Evolutionary conservation across 2,888 invertebrate genomes (phyloP).

Genomic region (Gerosis bhagava): DNA sequence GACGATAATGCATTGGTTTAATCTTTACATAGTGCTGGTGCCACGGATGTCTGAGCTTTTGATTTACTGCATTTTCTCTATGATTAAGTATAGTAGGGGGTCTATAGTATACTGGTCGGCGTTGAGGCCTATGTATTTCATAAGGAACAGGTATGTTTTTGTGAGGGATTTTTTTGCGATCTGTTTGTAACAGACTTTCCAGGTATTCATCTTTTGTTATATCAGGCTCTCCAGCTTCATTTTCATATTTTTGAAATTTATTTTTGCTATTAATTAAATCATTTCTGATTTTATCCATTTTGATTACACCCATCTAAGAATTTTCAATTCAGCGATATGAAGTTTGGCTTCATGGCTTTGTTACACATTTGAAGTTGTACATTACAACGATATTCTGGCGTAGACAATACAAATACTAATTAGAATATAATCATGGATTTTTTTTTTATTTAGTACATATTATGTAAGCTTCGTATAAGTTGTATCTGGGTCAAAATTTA

Average conservation of each 20-base stretch:
- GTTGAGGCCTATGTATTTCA: slow-evolving; percentile 65
- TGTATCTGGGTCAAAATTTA: too few relatives aligned
- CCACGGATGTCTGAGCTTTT: slow-evolving; percentile 68
- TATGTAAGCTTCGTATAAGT: too few relatives aligned
- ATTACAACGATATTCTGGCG: too few relatives aligned
- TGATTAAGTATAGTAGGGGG: slow-evolving; percentile 41
- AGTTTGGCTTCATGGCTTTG: too few relatives aligned
- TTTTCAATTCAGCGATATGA: too few relatives aligned
- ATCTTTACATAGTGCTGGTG: slow-evolving; percentile 68
- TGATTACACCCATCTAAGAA: too few relatives aligned
- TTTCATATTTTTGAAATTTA: slow-evolving; percentile 59
- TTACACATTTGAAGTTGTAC: too few relatives aligned
- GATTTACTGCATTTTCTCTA: slow-evolving; percentile 57
- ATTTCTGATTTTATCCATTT: slow-evolving; percentile 57
- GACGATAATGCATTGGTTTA: slow-evolving; percentile 65
- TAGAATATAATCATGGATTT: too few relatives aligned
- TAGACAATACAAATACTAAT: too few relatives aligned
- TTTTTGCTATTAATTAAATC: slow-evolving; percentile 56
- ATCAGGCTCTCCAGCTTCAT: slow-evolving; percentile 56
- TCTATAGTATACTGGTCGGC: slow-evolving; percentile 64
- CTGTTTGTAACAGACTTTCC: slow-evolving; percentile 60
- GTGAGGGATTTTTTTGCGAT: slow-evolving; percentile 58
- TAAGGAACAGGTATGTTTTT: slow-evolving; percentile 56
- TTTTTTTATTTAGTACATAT: too few relatives aligned
- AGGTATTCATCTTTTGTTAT: slow-evolving; percentile 61